These are phyloP conservation scores for Lamprologus sp. DNA, from an alignment of 2,113 vertebrate species.

Conservation along the genomic window DNA sequence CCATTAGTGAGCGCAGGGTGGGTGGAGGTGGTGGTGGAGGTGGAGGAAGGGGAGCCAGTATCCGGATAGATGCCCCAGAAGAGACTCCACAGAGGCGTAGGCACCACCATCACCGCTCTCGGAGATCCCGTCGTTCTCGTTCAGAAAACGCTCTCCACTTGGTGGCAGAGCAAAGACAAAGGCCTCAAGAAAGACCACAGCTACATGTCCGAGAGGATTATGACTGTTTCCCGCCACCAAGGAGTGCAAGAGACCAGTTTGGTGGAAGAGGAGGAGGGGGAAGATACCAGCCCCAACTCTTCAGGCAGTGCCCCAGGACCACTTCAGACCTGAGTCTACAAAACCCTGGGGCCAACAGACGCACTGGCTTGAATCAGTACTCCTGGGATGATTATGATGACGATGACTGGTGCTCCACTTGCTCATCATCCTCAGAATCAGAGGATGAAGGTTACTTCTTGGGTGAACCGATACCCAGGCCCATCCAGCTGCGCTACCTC, in stretches of 20 bases:
- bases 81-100: slow-evolving; percentile 77
- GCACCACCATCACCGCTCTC: slow-evolving; percentile 76
- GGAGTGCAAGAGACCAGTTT: slow-evolving; percentile 76
- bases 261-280: slow-evolving; percentile 54
- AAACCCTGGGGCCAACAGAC: slow-evolving; percentile 82
- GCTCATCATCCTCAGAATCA: slow-evolving; percentile 95
- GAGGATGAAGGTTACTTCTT: slow-evolving; percentile 98
- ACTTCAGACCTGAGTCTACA: slow-evolving; percentile 94
- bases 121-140: slow-evolving; percentile 85
- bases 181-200: slow-evolving; percentile 78
- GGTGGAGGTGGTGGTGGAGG: slow-evolving; percentile 45
- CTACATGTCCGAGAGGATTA: slow-evolving; percentile 84
- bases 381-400: slow-evolving; percentile 80
- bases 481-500: slow-evolving; percentile 86
- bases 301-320: slow-evolving; percentile 87
- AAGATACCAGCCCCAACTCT: slow-evolving; percentile 75
- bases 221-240: slow-evolving; percentile 81
- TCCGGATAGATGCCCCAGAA: slow-evolving; percentile 55
- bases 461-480: slow-evolving; percentile 91
- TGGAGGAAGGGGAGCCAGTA: slow-evolving; percentile 56
- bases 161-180: slow-evolving; percentile 78
- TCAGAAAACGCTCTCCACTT: slow-evolving; percentile 95
- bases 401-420: slow-evolving; percentile 95
- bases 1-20: slow-evolving; percentile 82
- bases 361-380: slow-evolving; percentile 79